Conservation (phyloP, 2,888 invertebrate genomes). For the Villa cingulata region DNA sequence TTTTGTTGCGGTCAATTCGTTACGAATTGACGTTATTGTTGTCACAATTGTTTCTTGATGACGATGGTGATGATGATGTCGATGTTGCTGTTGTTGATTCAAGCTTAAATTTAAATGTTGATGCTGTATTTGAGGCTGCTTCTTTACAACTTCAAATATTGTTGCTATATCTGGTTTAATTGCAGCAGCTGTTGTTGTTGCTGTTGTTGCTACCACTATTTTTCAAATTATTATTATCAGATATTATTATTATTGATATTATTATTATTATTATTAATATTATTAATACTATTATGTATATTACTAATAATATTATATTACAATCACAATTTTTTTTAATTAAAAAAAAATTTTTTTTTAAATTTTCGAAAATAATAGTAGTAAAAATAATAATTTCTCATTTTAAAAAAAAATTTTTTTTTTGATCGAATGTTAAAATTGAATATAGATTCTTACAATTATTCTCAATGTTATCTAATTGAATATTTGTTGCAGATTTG, state of each 20-base stretch:
- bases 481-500: not conserved
- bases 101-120: slow-evolving; percentile 1
- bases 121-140: slow-evolving; percentile 3
- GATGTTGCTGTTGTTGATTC: not conserved
- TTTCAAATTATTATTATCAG: no score
- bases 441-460: not conserved
- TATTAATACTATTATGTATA: no score
- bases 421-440: not conserved
- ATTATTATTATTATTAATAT: no score
- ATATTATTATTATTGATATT: no score
- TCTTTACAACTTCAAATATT: not conserved
- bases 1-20: not conserved
- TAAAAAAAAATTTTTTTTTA: no score
- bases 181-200: not conserved
- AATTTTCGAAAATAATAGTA: no score
- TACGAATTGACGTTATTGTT: not conserved
- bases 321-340: no score
- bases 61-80: slow-evolving; percentile 5
- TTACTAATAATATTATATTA: no score
- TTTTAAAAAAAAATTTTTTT: no score
- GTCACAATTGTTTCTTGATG: not conserved
- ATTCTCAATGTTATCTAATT: not conserved
- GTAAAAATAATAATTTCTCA: no score
- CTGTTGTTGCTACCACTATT: not conserved
- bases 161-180: not conserved